Conservation (phyloP, 1,140 invertebrate genomes). For the Conus ventricosus region DNA sequence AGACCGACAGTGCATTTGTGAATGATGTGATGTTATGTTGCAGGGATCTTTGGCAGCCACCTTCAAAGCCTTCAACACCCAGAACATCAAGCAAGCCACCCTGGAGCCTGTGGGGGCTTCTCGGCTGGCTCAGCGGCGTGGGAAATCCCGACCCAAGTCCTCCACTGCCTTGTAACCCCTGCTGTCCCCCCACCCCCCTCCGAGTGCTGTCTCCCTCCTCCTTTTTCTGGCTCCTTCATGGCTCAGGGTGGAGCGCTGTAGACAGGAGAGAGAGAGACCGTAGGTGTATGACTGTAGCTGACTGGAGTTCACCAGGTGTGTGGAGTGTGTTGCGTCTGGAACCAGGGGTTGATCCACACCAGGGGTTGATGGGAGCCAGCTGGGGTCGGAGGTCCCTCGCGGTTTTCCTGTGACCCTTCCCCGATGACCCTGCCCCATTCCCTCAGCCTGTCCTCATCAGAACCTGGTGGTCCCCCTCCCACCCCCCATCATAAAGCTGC, state of each 20-base stretch:
- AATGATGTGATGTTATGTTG: background rate
- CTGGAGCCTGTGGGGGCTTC: slow-evolving; percentile 90
- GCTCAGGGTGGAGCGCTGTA: background rate
- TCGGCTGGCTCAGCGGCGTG: slow-evolving; percentile 86
- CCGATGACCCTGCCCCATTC: background rate
- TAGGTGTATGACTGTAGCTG: background rate
- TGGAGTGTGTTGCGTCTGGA: too few relatives aligned
- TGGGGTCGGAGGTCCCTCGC: background rate
- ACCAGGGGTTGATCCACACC: too few relatives aligned
- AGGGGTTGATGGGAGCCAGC: background rate
- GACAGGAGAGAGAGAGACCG: too few relatives aligned
- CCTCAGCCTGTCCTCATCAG: background rate
- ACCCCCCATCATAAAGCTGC: too few relatives aligned
- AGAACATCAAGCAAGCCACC: slow-evolving; percentile 83
- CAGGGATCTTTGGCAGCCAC: slow-evolving; percentile 88
- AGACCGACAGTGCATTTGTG: too few relatives aligned
- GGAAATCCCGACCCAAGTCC: slow-evolving; percentile 77
- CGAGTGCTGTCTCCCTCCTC: background rate
- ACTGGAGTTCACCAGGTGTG: background rate
- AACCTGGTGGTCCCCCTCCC: background rate
- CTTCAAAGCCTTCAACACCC: slow-evolving; percentile 86
- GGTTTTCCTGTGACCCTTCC: background rate
- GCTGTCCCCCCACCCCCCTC: background rate
- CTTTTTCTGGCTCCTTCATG: background rate
- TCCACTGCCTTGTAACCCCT: slow-evolving; percentile 72